Base-by-base conservation (phyloP, 2,113 vertebrate genomes). In the Arvicanthis niloticus region DNA sequence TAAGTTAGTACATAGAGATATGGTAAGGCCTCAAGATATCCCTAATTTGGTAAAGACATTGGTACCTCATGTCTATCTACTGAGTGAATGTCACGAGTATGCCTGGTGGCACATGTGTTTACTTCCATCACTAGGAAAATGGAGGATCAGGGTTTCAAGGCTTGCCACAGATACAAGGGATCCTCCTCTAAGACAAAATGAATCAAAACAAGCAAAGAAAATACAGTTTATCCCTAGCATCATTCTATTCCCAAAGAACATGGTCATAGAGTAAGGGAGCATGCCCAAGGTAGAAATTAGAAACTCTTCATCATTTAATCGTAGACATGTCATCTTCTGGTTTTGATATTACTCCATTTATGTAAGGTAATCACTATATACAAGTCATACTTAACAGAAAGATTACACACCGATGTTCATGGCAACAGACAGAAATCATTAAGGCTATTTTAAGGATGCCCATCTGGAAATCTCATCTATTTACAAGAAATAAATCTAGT, bases 71-170 rank as follows among this genome's bases (percentile, higher is more conserved):
- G 42, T 7, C 40, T n/a, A 48, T 88, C 65, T 65, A 24, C 15
- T 11, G 0, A 42, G 1, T 7, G 67, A 31, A 48, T 2, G 10
- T 81, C 15, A 19, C 29, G 34, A 4, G 1, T 45, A 22, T 26
- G 10, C 19, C 37, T 37, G 45, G 31, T 70, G 19, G 42, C 21
- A 13, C 45, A 51, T 51, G 31, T 37, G 6, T 87, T 3, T 37
- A 21, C 51, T 48, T 12, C 9, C 17, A 48, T 10, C 19, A 24
- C 11, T 68, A 68, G 62, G 40, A 67, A 68, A 87, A 68, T 22
- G 6, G 11, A 51, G 31, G 11, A 87, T n/a, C 29, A n/a, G 51
- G 19, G 58, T 17, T 81, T 56, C 17, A 56, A 56, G 34, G 51
- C 31, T n/a, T 22, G 19, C 48, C 48, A 22, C 34, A 56, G 51